A percentile compares a stretch with the other conserved stretches of the same genome.
phyloP scores from a whole-genome alignment of 2,888 invertebrate species.

The Ochropacha duplaris region DNA sequence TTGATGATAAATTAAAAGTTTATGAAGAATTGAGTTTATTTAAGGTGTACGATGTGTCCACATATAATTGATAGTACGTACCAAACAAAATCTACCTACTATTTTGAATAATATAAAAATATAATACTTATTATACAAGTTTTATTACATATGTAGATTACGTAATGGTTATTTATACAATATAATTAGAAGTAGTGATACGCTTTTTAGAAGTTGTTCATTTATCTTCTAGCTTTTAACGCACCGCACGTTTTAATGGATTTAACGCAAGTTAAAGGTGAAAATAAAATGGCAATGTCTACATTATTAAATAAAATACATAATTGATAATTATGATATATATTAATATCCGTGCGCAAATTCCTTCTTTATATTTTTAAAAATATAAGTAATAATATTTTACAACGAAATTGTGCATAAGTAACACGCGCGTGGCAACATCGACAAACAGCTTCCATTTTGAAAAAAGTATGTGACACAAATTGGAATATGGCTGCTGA shows the following conservation, averaged over 20 bases:
- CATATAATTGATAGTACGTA: constrained; percentile 10
- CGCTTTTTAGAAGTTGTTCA: neutral
- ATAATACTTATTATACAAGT: constrained; percentile 26
- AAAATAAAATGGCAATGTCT: neutral
- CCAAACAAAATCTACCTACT: constrained; percentile 27
- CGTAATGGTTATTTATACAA: neutral
- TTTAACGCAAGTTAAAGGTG: neutral
- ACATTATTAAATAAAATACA: neutral
- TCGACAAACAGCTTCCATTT: constrained; percentile 50
- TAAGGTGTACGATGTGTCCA: neutral
- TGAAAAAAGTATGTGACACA: constrained; percentile 9
- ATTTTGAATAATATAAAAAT: constrained; percentile 20
- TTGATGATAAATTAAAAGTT: neutral
- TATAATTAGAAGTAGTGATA: neutral
- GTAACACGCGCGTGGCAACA: constrained; percentile 45
- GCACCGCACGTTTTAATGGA: neutral
- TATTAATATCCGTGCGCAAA: neutral
- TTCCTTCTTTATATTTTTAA: constrained; percentile 9
- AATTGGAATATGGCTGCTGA: constrained; percentile 52
- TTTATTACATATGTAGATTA: constrained; percentile 26
- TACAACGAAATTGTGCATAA: constrained; percentile 34
- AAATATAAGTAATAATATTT: constrained; percentile 25
- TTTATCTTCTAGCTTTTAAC: neutral
- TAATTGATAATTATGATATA: neutral
- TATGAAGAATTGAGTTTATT: neutral